Conservation (phyloP, 2,888 invertebrate genomes). For the Petrolisthes cinctipes region DNA sequence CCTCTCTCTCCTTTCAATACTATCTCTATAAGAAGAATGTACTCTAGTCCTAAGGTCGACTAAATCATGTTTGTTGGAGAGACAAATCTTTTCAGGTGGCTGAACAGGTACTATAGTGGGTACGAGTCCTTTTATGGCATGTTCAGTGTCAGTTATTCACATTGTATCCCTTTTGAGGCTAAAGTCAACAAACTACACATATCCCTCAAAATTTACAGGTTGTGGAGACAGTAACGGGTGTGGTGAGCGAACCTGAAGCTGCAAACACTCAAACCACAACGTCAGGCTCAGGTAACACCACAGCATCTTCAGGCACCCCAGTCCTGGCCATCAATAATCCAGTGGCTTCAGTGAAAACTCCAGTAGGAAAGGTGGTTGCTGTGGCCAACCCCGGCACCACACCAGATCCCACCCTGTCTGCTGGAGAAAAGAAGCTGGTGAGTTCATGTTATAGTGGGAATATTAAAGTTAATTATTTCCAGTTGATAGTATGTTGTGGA, state of each 20-base stretch:
- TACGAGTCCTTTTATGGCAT: too few relatives aligned
- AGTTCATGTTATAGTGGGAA: conserved; percentile 73
- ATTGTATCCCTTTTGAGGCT: too few relatives aligned
- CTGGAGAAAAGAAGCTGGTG: conserved; percentile 19
- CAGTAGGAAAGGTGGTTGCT: conserved; percentile 66
- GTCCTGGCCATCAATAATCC: conserved; percentile 31
- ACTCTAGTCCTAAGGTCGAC: too few relatives aligned
- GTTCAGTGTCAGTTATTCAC: too few relatives aligned
- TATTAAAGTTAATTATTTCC: too few relatives aligned
- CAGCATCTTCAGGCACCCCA: conserved; percentile 34
- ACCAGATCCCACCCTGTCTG: conserved; percentile 65
- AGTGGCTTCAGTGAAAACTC: conserved; percentile 16
- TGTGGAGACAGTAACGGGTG: conserved; percentile 80
- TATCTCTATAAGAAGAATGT: too few relatives aligned
- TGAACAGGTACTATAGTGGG: too few relatives aligned
- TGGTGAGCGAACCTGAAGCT: conserved; percentile 67
- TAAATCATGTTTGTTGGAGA: too few relatives aligned
- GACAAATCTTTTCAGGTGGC: too few relatives aligned
- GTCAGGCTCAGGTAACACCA: conserved; percentile 15
- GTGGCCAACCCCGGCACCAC: conserved; percentile 68
- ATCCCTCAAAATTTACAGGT: conserved; percentile 73
- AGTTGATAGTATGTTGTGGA: too few relatives aligned
- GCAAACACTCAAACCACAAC: conserved; percentile 29
- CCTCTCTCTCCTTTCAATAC: too few relatives aligned
- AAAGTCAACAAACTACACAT: too few relatives aligned